phyloP scores from a whole-genome alignment of 2,888 invertebrate genomes.

The Drosophila prostipennis region DNA sequence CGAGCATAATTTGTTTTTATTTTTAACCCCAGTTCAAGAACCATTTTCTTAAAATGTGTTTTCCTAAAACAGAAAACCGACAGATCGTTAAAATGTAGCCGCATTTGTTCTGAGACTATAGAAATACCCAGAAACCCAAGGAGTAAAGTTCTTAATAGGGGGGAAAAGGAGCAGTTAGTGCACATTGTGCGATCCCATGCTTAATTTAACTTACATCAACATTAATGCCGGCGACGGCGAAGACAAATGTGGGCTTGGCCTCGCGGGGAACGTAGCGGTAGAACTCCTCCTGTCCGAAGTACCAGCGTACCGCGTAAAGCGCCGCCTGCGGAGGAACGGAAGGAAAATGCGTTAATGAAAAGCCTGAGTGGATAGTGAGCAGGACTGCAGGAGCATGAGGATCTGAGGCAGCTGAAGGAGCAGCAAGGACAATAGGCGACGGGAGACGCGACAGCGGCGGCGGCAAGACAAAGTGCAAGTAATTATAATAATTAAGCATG shows the following conservation, averaged over 20 bases:
- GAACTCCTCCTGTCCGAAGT: conserved; percentile 87
- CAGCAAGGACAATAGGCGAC: conserved; percentile 19
- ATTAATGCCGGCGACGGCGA: conserved; percentile 86
- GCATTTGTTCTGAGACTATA: background rate
- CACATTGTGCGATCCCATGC: conserved; percentile 26
- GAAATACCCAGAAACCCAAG: background rate
- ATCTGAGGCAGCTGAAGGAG: background rate
- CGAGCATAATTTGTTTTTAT: too few species aligned
- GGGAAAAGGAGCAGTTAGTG: conserved; percentile 3
- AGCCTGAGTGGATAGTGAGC: conserved; percentile 44
- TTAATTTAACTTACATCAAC: conserved; percentile 86
- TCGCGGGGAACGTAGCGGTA: conserved; percentile 87
- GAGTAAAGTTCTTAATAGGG: conserved; percentile 1
- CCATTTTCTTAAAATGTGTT: too few species aligned
- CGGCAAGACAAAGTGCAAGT: conserved; percentile 73
- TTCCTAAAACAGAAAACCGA: too few species aligned
- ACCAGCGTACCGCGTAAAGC: conserved; percentile 88
- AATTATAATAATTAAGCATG: conserved; percentile 77
- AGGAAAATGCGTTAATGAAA: conserved; percentile 57
- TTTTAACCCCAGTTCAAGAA: too few species aligned
- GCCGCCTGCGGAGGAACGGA: conserved; percentile 78
- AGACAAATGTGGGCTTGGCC: conserved; percentile 86
- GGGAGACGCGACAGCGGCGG: conserved; percentile 16
- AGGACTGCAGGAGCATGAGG: background rate
- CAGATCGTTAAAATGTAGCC: background rate